Base-by-base conservation (phyloP, 2,888 invertebrate species). In the Drosophila kanekoi region DNA sequence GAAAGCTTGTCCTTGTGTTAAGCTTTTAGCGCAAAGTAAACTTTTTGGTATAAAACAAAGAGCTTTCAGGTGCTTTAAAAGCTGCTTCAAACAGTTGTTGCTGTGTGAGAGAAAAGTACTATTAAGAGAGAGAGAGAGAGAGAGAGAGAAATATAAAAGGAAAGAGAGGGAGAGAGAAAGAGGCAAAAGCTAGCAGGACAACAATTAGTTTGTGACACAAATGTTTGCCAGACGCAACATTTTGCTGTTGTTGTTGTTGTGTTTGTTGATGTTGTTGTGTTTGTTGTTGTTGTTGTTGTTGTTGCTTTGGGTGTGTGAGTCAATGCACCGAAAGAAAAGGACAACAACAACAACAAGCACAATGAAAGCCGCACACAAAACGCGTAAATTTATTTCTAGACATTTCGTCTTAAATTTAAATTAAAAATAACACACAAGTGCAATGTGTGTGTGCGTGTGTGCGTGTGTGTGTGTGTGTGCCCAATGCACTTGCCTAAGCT, bases 371-470 rank as follows among this genome's bases (percentile, higher is more conserved):
- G 40, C 40, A 40, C 16, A 16, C 14, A 40, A 44, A 32, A 35
- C 43, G 2, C 47, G 20, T 14, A 61, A 54, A 65, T 78, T 67
- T 81, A 70, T 87, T 87, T 87, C 75, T 84, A 87, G 81, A 71
- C 71, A 81, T 84, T 84, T 72, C 56, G 78, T 67, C 78, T 87
- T 74, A 67, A 68, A 87, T 81, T 59, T 54, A 81, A 81, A 59
- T 85, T 77, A 76, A 64, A 86, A 83, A 75, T 72, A 78, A 65
- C 51, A 53, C 35, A 59, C 8, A 28, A 16, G 32, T 43, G 18
- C 13, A 38, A 16, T 20, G 1, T 41, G 9, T 14, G 1, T 28
- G 4, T 69, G 8, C 44, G 3, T 63, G 11, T 40, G 18, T 60
- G 9, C 45, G 51, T 53, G 43, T 43, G 37, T 45, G 23, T 49